Base-by-base conservation (phyloP, 2,797 vertebrate genomes). In the Rhyacichthys aspro region DNA sequence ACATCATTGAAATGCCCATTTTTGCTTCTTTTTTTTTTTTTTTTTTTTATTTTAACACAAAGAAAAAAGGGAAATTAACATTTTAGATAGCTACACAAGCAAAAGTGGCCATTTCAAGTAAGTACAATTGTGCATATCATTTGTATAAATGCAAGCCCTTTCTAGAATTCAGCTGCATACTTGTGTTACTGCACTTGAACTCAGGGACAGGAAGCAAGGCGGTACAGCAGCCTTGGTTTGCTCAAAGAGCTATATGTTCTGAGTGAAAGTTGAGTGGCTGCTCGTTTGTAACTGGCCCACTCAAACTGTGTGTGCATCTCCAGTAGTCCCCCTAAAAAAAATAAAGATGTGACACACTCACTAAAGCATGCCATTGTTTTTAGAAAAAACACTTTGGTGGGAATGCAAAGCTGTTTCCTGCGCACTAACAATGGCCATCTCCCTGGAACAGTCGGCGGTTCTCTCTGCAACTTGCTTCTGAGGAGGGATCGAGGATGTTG, bases 321-420 rank as follows among this genome's bases (percentile, higher is more conserved):
- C 63, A 50, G 33, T 56, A 39, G 76, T 23, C 1, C 19, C 6
- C 19, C 39, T 23, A 17, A 10, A 8, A 43, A n/a, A 10, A 59
- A 23, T 2, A 23, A n/a, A 39, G 54, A 63, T 47, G 71, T 82
- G 76, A 86, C 76, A 82, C 62, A 70, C 63, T 75, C 59, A 0
- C 67, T 55, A 63, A 89, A 79, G 71, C 78, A 86, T 46, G 72
- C 83, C 68, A 92, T 93, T 94, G 92, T 93, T 85, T 84, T 70
- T 6, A 50, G 67, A 65, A 85, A 76, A 91, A 91, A 90, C 90
- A 82, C 90, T 91, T 5, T 5, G 44, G 58, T 39, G 47, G 68
- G 64, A 46, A 43, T 63, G 67, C 80, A 81, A 89, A 90, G 90
- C 84, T 86, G 91, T 70, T 93, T 94, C 92, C 93, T 93, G 90